Percentiles rank a stretch among this genome's conserved stretches.
Conservation (phyloP, 2,113 vertebrate species). For the Neodontobutis hainanensis region DNA sequence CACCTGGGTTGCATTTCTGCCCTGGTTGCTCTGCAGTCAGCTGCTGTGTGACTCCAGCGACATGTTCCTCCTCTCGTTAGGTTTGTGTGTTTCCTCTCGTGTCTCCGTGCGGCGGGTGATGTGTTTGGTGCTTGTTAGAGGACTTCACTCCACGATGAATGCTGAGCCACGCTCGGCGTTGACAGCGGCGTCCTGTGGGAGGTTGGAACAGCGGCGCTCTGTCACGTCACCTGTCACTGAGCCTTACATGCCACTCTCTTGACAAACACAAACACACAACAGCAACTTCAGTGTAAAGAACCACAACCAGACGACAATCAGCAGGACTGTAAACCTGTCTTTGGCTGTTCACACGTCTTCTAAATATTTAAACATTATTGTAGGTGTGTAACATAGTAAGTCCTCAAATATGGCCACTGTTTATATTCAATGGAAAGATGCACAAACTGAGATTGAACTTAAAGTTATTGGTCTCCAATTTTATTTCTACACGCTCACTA, state of each 20-base stretch:
- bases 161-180: conserved; percentile 17
- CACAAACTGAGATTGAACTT: too few species aligned
- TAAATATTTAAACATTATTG: too few species aligned
- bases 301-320: neutral
- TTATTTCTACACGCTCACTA: too few species aligned
- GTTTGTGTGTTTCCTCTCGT: conserved; percentile 13
- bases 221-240: conserved; percentile 41
- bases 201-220: conserved; percentile 36
- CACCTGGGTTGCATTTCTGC: neutral
- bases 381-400: too few species aligned
- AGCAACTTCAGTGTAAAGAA: conserved; percentile 10
- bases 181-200: conserved; percentile 57
- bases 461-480: too few species aligned
- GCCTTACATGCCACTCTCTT: conserved; percentile 26
- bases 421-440: too few species aligned
- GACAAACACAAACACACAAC: conserved; percentile 13
- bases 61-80: conserved; percentile 25
- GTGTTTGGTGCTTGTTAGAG: conserved; percentile 23
- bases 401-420: too few species aligned
- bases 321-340: too few species aligned
- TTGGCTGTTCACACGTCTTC: too few species aligned
- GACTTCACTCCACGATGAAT: conserved; percentile 19
- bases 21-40: neutral
- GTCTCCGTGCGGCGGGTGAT: neutral
- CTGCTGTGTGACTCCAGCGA: neutral